Conservation (phyloP, 2,888 invertebrate genomes). For the Encarsia formosa region DNA sequence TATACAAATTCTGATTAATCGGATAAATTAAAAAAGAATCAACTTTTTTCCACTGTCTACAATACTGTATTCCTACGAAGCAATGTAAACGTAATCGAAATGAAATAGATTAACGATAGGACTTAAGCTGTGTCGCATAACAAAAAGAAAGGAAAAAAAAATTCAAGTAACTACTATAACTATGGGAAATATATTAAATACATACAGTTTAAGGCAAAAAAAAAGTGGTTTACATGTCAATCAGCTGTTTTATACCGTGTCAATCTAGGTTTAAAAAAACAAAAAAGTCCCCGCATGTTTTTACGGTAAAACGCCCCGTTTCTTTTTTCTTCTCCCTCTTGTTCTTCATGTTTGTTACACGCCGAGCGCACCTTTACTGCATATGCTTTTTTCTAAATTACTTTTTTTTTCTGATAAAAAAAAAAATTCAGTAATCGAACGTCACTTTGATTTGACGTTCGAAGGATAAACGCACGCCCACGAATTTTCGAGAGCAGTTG, state of each 20-base stretch:
- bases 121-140: constrained; percentile 28
- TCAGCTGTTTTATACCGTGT: constrained; percentile 43
- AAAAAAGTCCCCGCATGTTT: no score
- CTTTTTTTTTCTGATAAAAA: no score
- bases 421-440: background rate
- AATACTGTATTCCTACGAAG: constrained; percentile 23
- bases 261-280: constrained; percentile 12
- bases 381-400: no score
- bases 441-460: background rate
- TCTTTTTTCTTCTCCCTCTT: no score
- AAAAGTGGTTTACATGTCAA: constrained; percentile 37
- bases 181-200: constrained; percentile 4
- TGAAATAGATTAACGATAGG: constrained; percentile 23
- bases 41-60: constrained; percentile 8
- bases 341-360: background rate
- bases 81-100: constrained; percentile 28
- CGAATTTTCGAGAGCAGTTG: background rate
- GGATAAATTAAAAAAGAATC: background rate
- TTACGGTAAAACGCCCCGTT: constrained; percentile 14
- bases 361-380: background rate
- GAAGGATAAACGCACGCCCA: background rate
- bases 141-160: constrained; percentile 16
- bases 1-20: no score
- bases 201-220: constrained; percentile 11
- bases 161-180: constrained; percentile 1